Evolutionary conservation across 2,888 invertebrate species (phyloP), one percentile per base, ranked within the genome.

Genomic region (Hydrotaea cyrtoneurina): DNA sequence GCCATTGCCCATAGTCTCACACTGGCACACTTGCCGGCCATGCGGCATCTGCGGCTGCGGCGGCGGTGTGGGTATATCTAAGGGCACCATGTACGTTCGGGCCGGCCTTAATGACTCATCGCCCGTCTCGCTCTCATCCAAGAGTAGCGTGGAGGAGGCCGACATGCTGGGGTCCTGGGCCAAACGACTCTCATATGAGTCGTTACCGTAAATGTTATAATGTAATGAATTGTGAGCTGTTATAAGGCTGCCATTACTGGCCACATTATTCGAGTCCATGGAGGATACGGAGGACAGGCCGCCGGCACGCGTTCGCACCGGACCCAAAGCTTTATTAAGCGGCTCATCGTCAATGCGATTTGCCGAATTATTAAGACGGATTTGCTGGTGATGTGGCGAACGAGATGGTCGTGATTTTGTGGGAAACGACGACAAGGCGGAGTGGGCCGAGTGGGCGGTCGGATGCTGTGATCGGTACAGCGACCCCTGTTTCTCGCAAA

Each of bases 61-160:
- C 31, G 85, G 85, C 53, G 85, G 82, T 39, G 85, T 85, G 69
- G 85, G 85, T 82, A 85, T 82, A 78, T 85, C 82, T 66, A 78
- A 39, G 7, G 85, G 80, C 50, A 85, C 71, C 5, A 85, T 39
- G 74, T 76, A 82, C 11, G 79, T 79, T 64, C 46, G 74, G 39
- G 77, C 10, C 64, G 78, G 55, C 57, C 62, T 78, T 75, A 78
- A 2, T 7, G 10, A 23, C 69, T 64, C 74, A 75, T 26, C 31
- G 15, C 62, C 53, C 59, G 23, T 46, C 15, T 66, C 19, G 26
- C 15, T 15, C 7, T 43, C 39, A 8, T 69, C 69, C 46, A 69
- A 5, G 11, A 69, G 69, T 7, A 43, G 23, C 2, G 69, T 69
- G 0, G 69, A 69, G 10, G 69, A 69, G 43, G 69, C 39, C 15